These are phyloP conservation scores for Erpornis zantholeuca DNA, from an alignment of 2,113 vertebrate genomes.

Conservation along the genomic window DNA sequence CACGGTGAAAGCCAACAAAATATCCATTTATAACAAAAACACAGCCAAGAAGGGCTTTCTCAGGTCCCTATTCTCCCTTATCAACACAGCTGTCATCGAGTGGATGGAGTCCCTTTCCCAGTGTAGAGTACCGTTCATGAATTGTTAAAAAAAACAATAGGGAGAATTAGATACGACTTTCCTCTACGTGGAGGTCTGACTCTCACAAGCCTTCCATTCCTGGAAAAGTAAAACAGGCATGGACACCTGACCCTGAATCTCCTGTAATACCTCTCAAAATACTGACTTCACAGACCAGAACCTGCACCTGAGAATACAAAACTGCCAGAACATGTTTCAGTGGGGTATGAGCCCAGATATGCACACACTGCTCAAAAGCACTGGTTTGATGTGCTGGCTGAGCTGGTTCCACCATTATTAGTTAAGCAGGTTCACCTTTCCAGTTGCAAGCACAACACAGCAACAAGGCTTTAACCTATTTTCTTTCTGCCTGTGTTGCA, in stretches of 20 bases:
- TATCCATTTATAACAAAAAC: too few relatives aligned
- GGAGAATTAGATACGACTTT: background rate
- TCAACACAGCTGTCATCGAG: background rate
- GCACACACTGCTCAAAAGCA: background rate
- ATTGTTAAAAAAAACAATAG: background rate
- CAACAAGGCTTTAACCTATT: background rate
- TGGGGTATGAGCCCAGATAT: background rate
- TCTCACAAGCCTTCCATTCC: background rate
- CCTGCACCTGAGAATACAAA: background rate
- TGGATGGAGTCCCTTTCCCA: background rate
- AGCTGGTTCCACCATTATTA: background rate
- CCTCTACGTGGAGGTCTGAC: background rate
- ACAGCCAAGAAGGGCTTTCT: background rate
- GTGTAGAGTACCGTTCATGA: background rate
- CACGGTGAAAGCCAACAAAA: too few relatives aligned
- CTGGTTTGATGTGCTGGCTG: background rate
- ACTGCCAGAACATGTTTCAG: background rate
- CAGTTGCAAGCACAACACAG: background rate
- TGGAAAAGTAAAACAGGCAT: background rate
- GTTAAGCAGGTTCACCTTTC: background rate
- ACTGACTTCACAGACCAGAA: background rate
- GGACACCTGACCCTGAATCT: background rate
- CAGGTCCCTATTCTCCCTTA: background rate
- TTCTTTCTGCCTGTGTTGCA: background rate
- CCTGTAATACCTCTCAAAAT: background rate